Conservation (phyloP, 2,113 vertebrate species). For the Menidia beryllina region DNA sequence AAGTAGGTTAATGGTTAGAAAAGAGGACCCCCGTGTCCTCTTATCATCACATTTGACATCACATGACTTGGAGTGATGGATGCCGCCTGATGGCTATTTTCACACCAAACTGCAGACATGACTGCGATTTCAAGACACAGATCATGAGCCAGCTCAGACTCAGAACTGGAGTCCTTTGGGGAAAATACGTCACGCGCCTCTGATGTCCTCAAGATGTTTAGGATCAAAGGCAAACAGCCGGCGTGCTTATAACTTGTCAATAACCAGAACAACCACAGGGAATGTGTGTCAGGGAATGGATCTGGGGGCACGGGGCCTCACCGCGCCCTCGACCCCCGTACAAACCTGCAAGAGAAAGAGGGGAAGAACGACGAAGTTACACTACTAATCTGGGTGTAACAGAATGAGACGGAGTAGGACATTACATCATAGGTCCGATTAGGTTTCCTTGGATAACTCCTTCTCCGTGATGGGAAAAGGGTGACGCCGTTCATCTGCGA, state of each 20-base stretch:
- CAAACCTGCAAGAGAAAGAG: background rate
- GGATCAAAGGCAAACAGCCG: background rate
- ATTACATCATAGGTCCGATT: conserved; percentile 43
- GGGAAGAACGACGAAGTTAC: background rate
- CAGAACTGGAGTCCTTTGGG: fast-evolving
- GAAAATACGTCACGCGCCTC: background rate
- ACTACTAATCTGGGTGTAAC: conserved; percentile 10
- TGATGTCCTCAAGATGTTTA: background rate
- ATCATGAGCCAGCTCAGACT: background rate
- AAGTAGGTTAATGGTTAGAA: conserved; percentile 5
- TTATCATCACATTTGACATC: conserved; percentile 17
- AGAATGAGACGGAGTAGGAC: background rate
- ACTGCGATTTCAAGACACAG: background rate
- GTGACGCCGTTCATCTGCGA: conserved; percentile 1
- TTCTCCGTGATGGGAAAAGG: conserved; percentile 24
- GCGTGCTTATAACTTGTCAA: background rate
- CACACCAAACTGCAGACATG: conserved; percentile 1
- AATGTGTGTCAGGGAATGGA: background rate
- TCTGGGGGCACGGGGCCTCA: background rate
- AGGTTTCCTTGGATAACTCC: conserved; percentile 14
- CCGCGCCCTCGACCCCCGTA: background rate
- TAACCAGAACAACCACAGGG: background rate
- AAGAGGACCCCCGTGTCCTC: background rate
- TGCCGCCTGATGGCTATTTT: background rate
- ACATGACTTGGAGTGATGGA: conserved; percentile 11